Evolutionary conservation across 2,888 invertebrate species (phyloP), one percentile per base, ranked within the genome.

Genomic region (Villa cingulata): DNA sequence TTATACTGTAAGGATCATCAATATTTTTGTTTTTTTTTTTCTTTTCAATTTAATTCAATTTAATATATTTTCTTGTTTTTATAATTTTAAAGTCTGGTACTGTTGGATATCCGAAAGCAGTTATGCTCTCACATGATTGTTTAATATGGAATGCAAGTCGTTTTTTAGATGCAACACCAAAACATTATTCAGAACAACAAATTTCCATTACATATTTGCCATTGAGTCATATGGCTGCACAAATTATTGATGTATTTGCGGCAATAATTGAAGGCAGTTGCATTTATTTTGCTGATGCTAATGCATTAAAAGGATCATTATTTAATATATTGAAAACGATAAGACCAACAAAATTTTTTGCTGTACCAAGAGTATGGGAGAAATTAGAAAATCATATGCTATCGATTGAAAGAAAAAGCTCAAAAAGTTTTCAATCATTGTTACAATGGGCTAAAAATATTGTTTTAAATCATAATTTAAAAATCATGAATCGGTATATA

Each of bases 51-150:
- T n/a, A 23, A 36, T 41, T 39, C 7, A 39, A 40, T 14, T n/a
- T 17, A 39, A 37, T 34, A 36, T 5, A 32, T 48, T 23, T 6
- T 23, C 7, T 23, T 7, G 7, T 23, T 6, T 23, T 4, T 23
- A 23, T 23, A 23, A 6, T 44, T 18, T 71, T 72, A 39, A 64
- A 86, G 82, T 89, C 89, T 0, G 90, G 90, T 20, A 91, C 90
- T 0, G 80, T 86, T 46, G 89, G 89, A 15, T 76, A 81, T 55
- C 90, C 92, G 10, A 94, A 94, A 66, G 92, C 85, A 3, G 92
- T 88, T 19, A 94, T 94, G 94, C 63, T 94, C 52, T 83, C 81
- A 44, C 94, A 94, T 63, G 94, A 94, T 70, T 89, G 84, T 65
- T 64, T 92, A 16, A 74, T 82, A 2, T 58, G 70, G 0, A 69